These are phyloP conservation scores for Phortica okadai DNA, from an alignment of 2,888 invertebrate species.

Conservation along the genomic window DNA sequence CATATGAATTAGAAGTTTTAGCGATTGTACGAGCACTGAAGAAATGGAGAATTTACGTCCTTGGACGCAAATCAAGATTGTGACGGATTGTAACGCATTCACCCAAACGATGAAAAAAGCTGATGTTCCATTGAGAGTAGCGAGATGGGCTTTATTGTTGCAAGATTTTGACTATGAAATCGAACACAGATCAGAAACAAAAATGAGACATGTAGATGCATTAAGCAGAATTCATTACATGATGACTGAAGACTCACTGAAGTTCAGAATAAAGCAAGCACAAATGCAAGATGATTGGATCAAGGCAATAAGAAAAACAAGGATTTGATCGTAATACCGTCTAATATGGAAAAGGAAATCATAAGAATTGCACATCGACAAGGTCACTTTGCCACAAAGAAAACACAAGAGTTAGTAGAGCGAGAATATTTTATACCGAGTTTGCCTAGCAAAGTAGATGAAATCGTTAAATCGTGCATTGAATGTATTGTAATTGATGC, in stretches of 20 bases:
- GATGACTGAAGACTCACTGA: conserved; percentile 34
- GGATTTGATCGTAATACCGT: conserved; percentile 63
- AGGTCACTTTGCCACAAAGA: conserved; percentile 43
- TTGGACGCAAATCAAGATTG: conserved; percentile 44
- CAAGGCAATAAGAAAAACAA: conserved; percentile 35
- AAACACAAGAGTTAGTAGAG: conserved; percentile 40
- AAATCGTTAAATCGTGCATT: conserved; percentile 41
- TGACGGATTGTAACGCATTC: conserved; percentile 52
- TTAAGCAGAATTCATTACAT: conserved; percentile 42
- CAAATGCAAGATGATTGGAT: conserved; percentile 41
- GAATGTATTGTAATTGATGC: conserved; percentile 43
- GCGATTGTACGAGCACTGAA: conserved; percentile 56
- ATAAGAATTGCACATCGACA: conserved; percentile 33
- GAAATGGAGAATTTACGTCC: conserved; percentile 51
- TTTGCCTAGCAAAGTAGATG: conserved; percentile 36
- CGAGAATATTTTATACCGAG: conserved; percentile 43
- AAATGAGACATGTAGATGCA: conserved; percentile 47
- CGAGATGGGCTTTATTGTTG: conserved; percentile 44
- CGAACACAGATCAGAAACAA: conserved; percentile 42
- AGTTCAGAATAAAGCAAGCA: conserved; percentile 31
- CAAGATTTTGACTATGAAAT: conserved; percentile 45
- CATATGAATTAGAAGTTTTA: conserved; percentile 59
- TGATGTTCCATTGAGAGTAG: conserved; percentile 42
- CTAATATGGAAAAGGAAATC: conserved; percentile 58
- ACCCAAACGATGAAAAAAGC: conserved; percentile 41